A percentile compares a stretch with the other conserved stretches of the same genome.
Conservation (phyloP, 2,797 vertebrate species). For the Epinephelus awoara region DNA sequence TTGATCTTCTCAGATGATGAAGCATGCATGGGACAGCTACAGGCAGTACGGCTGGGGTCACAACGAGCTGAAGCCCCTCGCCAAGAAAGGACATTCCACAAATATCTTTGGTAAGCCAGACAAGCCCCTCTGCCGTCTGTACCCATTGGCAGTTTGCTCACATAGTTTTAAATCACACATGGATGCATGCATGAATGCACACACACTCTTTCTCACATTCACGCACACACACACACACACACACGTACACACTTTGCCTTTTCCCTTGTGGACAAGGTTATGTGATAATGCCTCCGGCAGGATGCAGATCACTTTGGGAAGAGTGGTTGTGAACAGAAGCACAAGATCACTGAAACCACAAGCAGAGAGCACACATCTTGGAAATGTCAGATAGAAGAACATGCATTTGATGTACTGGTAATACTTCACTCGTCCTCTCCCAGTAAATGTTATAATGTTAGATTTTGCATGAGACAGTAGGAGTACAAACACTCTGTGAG, state of each 20-base stretch:
- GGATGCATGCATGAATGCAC: constrained; percentile 24
- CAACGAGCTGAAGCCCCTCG: constrained; percentile 98
- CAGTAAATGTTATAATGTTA: not conserved
- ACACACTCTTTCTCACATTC: constrained; percentile 9
- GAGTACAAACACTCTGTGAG: constrained; percentile 3
- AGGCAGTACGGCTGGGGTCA: constrained; percentile 98
- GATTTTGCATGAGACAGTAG: not conserved
- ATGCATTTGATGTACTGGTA: not conserved
- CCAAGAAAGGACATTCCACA: constrained; percentile 98
- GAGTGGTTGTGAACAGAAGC: constrained; percentile 18
- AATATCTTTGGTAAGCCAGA: constrained; percentile 97
- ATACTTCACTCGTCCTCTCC: not conserved
- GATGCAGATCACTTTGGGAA: constrained; percentile 36
- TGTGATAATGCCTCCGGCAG: constrained; percentile 42
- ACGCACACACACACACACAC: constrained; percentile 12
- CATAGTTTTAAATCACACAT: constrained; percentile 45
- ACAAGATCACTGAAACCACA: constrained; percentile 8
- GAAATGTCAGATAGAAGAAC: not conserved
- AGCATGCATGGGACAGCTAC: constrained; percentile 99
- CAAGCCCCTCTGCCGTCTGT: constrained; percentile 10
- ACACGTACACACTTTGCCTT: not conserved
- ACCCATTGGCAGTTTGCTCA: constrained; percentile 39
- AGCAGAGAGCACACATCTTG: not conserved
- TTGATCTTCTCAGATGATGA: constrained; percentile 93
- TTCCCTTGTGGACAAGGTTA: constrained; percentile 40